Base-by-base conservation (phyloP, 1,140 invertebrate genomes). In the Drosophila arizonae region DNA sequence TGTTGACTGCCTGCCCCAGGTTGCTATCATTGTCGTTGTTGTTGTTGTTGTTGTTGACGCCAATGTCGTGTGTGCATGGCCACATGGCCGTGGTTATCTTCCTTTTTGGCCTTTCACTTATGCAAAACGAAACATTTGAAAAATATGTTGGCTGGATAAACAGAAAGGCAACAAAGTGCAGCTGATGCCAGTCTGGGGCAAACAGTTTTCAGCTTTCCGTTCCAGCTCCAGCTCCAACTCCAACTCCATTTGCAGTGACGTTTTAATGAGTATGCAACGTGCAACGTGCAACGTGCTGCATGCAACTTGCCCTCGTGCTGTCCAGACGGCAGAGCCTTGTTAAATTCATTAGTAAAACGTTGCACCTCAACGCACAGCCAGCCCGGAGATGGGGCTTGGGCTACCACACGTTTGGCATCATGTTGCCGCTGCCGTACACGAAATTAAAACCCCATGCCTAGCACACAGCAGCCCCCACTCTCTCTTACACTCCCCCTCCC, bases 341-440 rank as follows among this genome's bases (percentile, higher is more conserved):
- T 86, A 88, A 88, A 88, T 88, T 88, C 84, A 88, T 88, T 88
- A 88, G 84, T 77, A 84, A 88, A 86, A 77, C 85, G 79, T 88
- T 88, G 84, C 84, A 88, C 84, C 84, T 88, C 84, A 80, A 74
- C 76, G 72, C 65, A 71, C 69, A 73, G 58, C 15, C 15, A 52
- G 56, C 30, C 30, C 21, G 21, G 26, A 36, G 15, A 17, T 41
- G 48, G 60, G 66, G 52, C 36, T n/a, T 6, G 15, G 54, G 60
- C 45, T 62, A 65, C 64, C 80, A 80, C 81, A 84, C 81, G 81
- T 85, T 87, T 75, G 78, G 67, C 81, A 84, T 87, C 82, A 87
- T 85, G 81, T 87, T 85, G 81, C 81, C 78, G 48, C 82, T 85
- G 82, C 81, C 82, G 48, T 75, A 85, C 74, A 88, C 74, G 77